Base-by-base conservation (phyloP, 2,113 vertebrate genomes). In the Tor tambroides region DNA sequence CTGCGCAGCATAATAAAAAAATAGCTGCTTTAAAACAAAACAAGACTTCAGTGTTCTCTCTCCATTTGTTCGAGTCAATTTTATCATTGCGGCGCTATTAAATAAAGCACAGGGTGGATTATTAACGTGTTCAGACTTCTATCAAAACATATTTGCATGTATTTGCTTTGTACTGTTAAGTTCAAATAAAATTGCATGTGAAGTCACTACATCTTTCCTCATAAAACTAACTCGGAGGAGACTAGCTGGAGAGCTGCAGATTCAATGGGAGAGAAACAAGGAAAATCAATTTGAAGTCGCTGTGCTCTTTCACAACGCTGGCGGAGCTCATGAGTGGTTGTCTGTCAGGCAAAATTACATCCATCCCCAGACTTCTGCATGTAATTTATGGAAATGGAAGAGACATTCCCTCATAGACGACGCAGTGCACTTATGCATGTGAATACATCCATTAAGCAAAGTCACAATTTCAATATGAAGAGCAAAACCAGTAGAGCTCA, bases 361-460 rank as follows among this genome's bases (percentile, higher is more conserved):
- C 86, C 81, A 82, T 90, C 71, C 82, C 21, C 85, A 75, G 80
- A 75, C 87, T 65, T 80, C 84, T 74, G 77, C 59, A 12, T 54
- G 82, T 88, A 84, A 90, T 91, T 92, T 89, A 90, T 88, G 88
- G 88, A 91, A 86, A 90, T 88, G 85, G 87, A 87, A 69, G 69
- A 89, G 84, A 85, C 74, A 19, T 87, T 35, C 41, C 54, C 61
- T 72, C 76, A 51, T 83, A 65, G 86, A 69, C 84, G 43, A 51
- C 86, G 54, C 32, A 6, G 12, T 1, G 46, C 78, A 87, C 83
- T 88, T 90, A 81, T 82, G 85, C 89, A 87, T 85, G 88, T 76
- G 69, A 85, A 85, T 88, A 85, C 91, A 88, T 87, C 75, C 87
- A 89, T 90, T 90, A 88, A 87, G 86, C 79, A 51, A 86, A 89